A percentile compares a stretch with the other conserved stretches of the same genome.
These are phyloP conservation scores for Numida meleagris DNA, from an alignment of 2,113 vertebrate genomes.

Conservation along the genomic window DNA sequence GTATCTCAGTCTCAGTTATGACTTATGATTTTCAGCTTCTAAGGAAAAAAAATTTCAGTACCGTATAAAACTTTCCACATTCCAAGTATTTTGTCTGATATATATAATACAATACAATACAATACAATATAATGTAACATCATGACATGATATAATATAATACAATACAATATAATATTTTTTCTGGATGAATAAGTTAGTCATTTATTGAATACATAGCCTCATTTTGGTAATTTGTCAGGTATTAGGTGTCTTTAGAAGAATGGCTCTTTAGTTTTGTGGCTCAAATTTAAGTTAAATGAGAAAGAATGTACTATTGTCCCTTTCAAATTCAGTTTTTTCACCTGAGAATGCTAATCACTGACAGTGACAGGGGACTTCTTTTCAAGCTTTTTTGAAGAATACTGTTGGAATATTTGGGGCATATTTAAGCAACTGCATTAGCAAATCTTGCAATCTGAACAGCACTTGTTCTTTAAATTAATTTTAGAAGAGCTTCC, in stretches of 20 bases:
- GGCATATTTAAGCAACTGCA: background rate
- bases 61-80: background rate
- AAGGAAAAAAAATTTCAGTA: background rate
- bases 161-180: no score
- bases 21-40: background rate
- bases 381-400: background rate
- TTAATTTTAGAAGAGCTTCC: slow-evolving; percentile 17
- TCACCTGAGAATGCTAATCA: background rate
- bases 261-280: fast-evolving
- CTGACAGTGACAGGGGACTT: background rate
- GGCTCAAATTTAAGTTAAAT: background rate
- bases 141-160: no score
- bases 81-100: background rate
- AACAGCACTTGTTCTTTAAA: background rate
- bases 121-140: no score
- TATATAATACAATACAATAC: no score
- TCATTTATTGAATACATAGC: background rate
- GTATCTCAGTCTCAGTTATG: background rate
- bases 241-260: background rate
- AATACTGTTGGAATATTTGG: slow-evolving; percentile 2
- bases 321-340: background rate
- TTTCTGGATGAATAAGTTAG: background rate
- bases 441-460: slow-evolving; percentile 19
- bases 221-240: background rate
- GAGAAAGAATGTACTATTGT: background rate